A percentile compares a stretch with the other conserved stretches of the same genome.
phyloP scores from a whole-genome alignment of 2,888 invertebrate species.

The Sphecodes monilicornis region DNA sequence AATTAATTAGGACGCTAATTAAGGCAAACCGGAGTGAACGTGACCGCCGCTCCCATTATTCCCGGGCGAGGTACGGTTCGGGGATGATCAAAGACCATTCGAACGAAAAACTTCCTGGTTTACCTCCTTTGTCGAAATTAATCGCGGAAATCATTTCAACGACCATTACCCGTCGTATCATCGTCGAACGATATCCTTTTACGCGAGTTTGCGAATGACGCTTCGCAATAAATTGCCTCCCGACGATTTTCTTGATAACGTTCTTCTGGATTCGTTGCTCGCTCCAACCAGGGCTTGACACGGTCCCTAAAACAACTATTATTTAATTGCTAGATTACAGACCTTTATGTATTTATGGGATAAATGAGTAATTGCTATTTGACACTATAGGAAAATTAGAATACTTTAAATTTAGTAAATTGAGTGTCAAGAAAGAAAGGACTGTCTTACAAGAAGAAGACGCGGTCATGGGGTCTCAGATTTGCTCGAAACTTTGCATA shows the following conservation, averaged over 20 bases:
- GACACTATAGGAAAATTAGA: not conserved
- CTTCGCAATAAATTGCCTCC: not conserved
- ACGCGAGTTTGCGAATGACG: not conserved
- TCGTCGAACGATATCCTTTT: not conserved
- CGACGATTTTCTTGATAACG: not conserved
- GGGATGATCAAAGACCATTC: conserved; percentile 63
- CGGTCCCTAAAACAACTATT: not conserved
- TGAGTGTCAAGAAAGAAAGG: no score
- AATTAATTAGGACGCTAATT: conserved; percentile 71
- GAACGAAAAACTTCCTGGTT: conserved; percentile 47
- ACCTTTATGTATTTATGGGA: not conserved
- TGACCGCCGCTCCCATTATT: conserved; percentile 64
- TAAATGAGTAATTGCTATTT: not conserved
- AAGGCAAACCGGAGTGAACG: conserved; percentile 63
- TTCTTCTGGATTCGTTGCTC: not conserved
- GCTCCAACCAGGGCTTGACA: not conserved
- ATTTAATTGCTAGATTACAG: not conserved
- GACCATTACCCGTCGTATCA: conserved; percentile 1
- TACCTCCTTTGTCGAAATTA: conserved; percentile 48
- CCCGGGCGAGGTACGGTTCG: conserved; percentile 49
- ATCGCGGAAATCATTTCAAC: conserved; percentile 48
- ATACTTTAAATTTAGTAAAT: no score
- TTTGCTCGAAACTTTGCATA: no score
- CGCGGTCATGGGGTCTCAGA: no score
- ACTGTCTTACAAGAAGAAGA: no score